Evolutionary conservation across 2,888 invertebrate genomes (phyloP).

Genomic region (Shargacucullia verbasci): DNA sequence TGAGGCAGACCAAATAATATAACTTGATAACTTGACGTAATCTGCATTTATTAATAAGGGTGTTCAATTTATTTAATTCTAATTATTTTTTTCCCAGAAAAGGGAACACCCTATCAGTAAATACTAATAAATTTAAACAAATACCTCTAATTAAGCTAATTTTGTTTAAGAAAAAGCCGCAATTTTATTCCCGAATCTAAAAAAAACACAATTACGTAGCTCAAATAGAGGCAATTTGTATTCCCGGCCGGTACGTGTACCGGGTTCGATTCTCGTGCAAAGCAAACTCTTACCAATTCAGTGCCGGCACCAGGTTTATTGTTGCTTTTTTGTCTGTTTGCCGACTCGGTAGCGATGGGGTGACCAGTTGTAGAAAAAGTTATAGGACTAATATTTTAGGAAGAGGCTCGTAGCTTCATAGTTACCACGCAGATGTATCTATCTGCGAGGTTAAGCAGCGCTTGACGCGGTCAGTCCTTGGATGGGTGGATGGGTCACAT

Average conservation of each 20-base stretch:
- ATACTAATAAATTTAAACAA: too few relatives aligned
- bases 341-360: constrained; percentile 35
- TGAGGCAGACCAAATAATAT: too few relatives aligned
- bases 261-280: constrained; percentile 57
- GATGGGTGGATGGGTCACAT: too few relatives aligned
- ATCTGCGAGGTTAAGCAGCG: too few relatives aligned
- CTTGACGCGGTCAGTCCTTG: too few relatives aligned
- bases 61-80: too few relatives aligned
- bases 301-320: constrained; percentile 48
- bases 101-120: too few relatives aligned
- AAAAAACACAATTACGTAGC: constrained; percentile 50
- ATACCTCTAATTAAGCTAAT: constrained; percentile 6
- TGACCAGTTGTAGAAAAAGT: constrained; percentile 8
- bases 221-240: constrained; percentile 58
- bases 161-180: constrained; percentile 5
- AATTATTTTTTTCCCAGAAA: too few relatives aligned
- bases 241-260: constrained; percentile 48
- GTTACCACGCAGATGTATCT: too few relatives aligned
- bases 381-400: constrained; percentile 1
- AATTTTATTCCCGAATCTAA: constrained; percentile 19
- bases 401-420: too few relatives aligned
- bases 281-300: constrained; percentile 58
- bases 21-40: too few relatives aligned
- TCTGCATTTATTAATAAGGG: too few relatives aligned
- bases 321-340: constrained; percentile 57